Conservation (phyloP, 2,888 invertebrate species). For the Chalcosyrphus nemorum region DNA sequence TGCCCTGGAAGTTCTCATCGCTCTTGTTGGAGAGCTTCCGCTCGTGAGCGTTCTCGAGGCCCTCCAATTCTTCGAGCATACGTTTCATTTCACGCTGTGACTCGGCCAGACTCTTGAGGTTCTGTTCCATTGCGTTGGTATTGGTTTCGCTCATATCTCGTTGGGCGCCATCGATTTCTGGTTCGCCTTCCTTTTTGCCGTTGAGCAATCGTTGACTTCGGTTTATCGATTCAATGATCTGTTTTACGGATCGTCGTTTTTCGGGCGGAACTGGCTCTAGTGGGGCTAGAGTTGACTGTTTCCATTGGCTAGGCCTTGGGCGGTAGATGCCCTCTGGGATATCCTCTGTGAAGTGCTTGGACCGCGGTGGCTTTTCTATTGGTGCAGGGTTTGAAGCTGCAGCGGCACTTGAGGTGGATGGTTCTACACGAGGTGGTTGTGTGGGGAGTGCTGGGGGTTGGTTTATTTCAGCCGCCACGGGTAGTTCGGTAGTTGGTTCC, state of each 20-base stretch:
- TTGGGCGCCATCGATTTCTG: slow-evolving; percentile 47
- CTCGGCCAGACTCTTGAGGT: slow-evolving; percentile 73
- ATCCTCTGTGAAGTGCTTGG: slow-evolving; percentile 51
- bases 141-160: slow-evolving; percentile 56
- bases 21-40: slow-evolving; percentile 55
- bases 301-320: slow-evolving; percentile 73
- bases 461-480: background rate
- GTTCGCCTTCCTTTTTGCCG: slow-evolving; percentile 68
- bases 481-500: background rate
- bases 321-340: slow-evolving; percentile 36
- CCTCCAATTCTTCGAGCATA: slow-evolving; percentile 74
- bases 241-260: slow-evolving; percentile 79
- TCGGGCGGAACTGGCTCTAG: slow-evolving; percentile 74
- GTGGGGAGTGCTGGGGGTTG: slow-evolving; percentile 30
- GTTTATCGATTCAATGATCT: slow-evolving; percentile 82
- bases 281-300: slow-evolving; percentile 74
- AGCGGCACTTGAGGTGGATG: too few relatives aligned
- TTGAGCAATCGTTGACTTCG: slow-evolving; percentile 80
- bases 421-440: too few relatives aligned
- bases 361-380: slow-evolving; percentile 52
- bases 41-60: slow-evolving; percentile 53
- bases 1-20: slow-evolving; percentile 61
- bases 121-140: slow-evolving; percentile 57
- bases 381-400: slow-evolving; percentile 56
- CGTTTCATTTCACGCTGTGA: slow-evolving; percentile 74